phyloP scores from a whole-genome alignment of 2,113 vertebrate genomes.

The Leucosticte australis region DNA sequence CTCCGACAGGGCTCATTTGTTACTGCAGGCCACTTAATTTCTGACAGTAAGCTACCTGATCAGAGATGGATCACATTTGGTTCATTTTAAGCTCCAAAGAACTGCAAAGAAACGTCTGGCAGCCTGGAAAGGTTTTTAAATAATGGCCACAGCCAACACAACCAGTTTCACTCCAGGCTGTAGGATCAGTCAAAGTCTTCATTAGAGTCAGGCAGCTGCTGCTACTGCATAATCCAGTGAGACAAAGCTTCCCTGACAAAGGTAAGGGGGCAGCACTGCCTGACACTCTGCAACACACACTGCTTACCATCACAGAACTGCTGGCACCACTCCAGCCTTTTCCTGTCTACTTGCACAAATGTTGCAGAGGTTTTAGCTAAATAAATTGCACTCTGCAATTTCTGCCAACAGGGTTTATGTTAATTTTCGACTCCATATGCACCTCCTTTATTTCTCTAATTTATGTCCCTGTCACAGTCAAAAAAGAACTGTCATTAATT shows the following conservation, averaged over 20 bases:
- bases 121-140: neutral
- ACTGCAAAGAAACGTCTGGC: neutral
- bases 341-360: neutral
- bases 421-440: neutral
- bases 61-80: neutral
- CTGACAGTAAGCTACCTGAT: neutral
- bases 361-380: neutral
- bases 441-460: neutral
- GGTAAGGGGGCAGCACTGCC: neutral
- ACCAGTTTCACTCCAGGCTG: neutral
- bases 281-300: neutral
- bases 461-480: neutral
- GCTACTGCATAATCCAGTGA: constrained; percentile 16
- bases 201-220: constrained; percentile 28
- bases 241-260: neutral
- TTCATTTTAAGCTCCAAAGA: constrained; percentile 33
- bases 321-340: neutral
- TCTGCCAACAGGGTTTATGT: neutral
- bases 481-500: neutral
- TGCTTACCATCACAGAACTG: neutral
- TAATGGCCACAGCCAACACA: neutral
- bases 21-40: neutral
- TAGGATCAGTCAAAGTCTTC: constrained; percentile 17
- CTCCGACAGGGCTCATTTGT: neutral
- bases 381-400: neutral